Conservation (phyloP, 2,113 vertebrate genomes). For the Saccopteryx leptura region DNA sequence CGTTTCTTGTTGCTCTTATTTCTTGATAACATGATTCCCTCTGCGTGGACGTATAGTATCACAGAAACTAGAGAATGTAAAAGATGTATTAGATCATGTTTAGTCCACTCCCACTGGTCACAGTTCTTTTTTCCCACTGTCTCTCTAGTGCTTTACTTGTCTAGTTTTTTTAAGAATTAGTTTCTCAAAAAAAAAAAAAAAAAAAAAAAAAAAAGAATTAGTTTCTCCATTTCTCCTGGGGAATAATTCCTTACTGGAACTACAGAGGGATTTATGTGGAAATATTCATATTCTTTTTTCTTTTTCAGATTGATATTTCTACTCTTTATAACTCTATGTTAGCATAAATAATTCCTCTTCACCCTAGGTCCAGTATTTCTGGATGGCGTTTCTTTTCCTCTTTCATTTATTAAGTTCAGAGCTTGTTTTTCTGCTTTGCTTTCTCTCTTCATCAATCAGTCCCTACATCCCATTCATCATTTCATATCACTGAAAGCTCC, state of each 20-base stretch:
- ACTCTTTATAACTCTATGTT: conserved; percentile 43
- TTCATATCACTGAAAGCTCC: conserved; percentile 60
- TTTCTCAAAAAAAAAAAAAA: neutral
- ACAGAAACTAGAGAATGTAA: conserved; percentile 82
- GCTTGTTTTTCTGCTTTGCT: conserved; percentile 76
- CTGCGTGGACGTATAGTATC: conserved; percentile 76
- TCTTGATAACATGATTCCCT: conserved; percentile 71
- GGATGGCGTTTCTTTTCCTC: conserved; percentile 34
- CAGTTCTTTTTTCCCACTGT: conserved; percentile 70
- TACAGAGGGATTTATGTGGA: conserved; percentile 71
- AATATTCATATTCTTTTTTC: conserved; percentile 53
- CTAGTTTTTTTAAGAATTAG: conserved; percentile 76
- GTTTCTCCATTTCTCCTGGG: conserved; percentile 73
- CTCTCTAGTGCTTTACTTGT: conserved; percentile 68
- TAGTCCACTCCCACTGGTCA: conserved; percentile 42
- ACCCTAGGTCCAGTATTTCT: conserved; percentile 69
- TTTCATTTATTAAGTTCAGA: conserved; percentile 71
- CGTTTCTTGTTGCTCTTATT: conserved; percentile 82
- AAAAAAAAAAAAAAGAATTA: conserved; percentile 47
- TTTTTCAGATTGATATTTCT: conserved; percentile 44
- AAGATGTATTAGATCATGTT: conserved; percentile 75
- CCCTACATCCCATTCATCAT: conserved; percentile 79
- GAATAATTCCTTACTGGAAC: conserved; percentile 71
- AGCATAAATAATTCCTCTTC: conserved; percentile 53
- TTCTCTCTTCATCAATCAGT: conserved; percentile 78